Conservation (phyloP, 1,140 invertebrate species). For the Carposina sasakii region DNA sequence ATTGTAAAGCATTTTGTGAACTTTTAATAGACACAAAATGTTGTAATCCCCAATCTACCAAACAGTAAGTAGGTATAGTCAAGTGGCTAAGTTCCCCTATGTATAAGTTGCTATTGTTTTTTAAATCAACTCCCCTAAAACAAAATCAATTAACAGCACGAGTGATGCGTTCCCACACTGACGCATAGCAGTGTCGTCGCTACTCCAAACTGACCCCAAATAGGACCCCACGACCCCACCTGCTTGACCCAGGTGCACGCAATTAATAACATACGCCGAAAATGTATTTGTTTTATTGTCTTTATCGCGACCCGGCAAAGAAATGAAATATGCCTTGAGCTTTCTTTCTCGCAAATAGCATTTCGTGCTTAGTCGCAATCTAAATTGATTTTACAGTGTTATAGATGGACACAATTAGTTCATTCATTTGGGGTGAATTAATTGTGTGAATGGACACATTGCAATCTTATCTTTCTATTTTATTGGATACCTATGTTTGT, state of each 20-base stretch:
- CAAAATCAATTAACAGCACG: conserved; percentile 9
- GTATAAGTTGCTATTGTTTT: no score
- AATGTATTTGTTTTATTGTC: conserved; percentile 52
- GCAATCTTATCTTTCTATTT: conserved; percentile 48
- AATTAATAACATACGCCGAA: conserved; percentile 64
- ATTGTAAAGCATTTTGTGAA: no score
- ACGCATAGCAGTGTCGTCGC: conserved; percentile 41
- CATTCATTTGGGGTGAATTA: conserved; percentile 31
- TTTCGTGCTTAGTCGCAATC: no score
- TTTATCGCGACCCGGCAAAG: conserved; percentile 26
- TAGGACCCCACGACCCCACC: conserved; percentile 51
- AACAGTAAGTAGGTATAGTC: no score
- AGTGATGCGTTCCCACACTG: conserved; percentile 44
- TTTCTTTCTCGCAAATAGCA: no score
- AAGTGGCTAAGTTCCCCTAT: no score
- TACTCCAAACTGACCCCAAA: conserved; percentile 58
- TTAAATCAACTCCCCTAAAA: no score
- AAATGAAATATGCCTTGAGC: no score
- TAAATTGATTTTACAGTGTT: no score
- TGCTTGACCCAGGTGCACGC: conserved; percentile 63
- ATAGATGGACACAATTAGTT: no score
- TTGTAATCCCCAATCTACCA: no score
- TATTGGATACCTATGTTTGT: conserved; percentile 29
- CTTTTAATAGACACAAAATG: no score
- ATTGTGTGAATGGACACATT: conserved; percentile 44